phyloP scores from a whole-genome alignment of 2,797 vertebrate genomes.

The Eulemur mongoz region DNA sequence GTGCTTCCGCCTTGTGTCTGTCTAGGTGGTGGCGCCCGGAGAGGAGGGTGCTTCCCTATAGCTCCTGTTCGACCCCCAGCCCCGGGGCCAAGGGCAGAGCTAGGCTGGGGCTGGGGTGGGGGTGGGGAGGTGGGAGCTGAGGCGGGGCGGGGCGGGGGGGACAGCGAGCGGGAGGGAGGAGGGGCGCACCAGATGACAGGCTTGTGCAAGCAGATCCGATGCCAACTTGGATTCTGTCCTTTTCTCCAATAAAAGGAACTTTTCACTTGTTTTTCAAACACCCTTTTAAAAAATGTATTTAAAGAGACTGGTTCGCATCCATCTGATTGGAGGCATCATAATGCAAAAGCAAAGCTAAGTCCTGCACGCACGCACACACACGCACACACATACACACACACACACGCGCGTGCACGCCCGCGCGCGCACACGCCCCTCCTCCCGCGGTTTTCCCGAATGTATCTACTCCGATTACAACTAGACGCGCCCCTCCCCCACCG shows the following conservation, averaged over 20 bases:
- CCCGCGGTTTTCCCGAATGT: neutral
- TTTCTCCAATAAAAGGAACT: conserved; percentile 64
- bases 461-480: conserved; percentile 48
- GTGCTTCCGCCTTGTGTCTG: neutral
- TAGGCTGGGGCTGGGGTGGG: neutral
- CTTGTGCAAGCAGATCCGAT: neutral
- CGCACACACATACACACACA: rapidly evolving
- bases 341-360: neutral
- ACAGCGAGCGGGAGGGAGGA: neutral
- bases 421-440: neutral
- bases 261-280: conserved; percentile 39
- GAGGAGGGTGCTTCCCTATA: neutral
- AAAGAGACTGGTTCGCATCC: neutral
- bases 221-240: conserved; percentile 38
- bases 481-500: conserved; percentile 50
- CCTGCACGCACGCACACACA: neutral
- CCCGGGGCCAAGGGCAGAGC: neutral
- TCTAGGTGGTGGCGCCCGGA: neutral
- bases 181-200: neutral
- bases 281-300: neutral
- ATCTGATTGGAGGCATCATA: neutral
- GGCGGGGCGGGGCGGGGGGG: too few relatives aligned
- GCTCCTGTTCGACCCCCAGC: neutral
- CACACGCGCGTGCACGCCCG: neutral
- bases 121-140: too few relatives aligned